Evolutionary conservation across 2,113 vertebrate species (phyloP).

Genomic region (Syngnathoides biaculeatus): DNA sequence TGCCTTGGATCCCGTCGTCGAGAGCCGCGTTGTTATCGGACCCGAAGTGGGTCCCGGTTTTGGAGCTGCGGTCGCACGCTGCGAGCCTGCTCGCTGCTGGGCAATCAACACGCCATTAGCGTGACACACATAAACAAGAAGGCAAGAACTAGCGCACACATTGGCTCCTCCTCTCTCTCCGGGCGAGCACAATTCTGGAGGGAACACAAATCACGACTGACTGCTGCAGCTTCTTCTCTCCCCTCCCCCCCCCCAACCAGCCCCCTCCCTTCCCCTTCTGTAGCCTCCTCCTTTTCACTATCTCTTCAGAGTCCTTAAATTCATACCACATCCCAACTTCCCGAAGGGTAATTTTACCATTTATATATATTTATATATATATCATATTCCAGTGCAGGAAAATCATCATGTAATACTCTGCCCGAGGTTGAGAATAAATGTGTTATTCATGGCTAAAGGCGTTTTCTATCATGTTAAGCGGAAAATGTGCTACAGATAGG

Average conservation of each 20-base stretch:
- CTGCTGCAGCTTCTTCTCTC: conserved; percentile 28
- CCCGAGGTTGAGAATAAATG: conserved; percentile 57
- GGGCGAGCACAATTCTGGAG: conserved; percentile 29
- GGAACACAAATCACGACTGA: conserved; percentile 57
- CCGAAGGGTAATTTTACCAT: conserved; percentile 15
- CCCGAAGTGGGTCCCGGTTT: conserved; percentile 65
- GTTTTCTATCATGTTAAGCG: conserved; percentile 62
- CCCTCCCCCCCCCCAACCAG: no score
- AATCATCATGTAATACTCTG: conserved; percentile 49
- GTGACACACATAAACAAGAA: conserved; percentile 44
- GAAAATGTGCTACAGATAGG: conserved; percentile 53
- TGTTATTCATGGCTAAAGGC: conserved; percentile 57
- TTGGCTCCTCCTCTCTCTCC: conserved; percentile 17
- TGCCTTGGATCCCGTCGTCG: background rate
- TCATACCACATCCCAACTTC: conserved; percentile 15
- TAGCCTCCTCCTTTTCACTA: conserved; percentile 28
- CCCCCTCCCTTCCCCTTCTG: background rate
- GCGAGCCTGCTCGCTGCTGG: conserved; percentile 71
- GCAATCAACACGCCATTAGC: conserved; percentile 75
- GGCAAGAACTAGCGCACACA: conserved; percentile 24
- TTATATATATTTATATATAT: conserved; percentile 18
- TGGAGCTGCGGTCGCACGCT: conserved; percentile 61
- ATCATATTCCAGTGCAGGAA: conserved; percentile 42
- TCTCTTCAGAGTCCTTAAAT: conserved; percentile 39
- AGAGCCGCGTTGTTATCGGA: conserved; percentile 19